Conservation (phyloP, 2,888 invertebrate species). For the Isotomurus palustris region DNA sequence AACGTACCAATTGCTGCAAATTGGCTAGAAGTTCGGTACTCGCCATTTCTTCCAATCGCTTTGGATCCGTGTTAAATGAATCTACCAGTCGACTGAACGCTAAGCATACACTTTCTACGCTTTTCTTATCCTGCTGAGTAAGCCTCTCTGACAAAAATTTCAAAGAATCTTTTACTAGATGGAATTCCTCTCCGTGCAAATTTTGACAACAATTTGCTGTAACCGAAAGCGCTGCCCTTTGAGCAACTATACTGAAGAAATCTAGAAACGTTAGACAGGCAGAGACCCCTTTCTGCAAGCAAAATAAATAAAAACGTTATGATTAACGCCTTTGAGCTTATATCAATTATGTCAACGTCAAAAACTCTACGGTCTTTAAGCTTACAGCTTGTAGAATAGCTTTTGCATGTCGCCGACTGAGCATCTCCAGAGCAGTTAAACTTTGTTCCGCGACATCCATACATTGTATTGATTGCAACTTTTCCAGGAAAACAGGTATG, state of each 20-base stretch:
- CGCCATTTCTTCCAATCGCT: conserved; percentile 87
- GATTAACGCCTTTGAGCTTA: too few species aligned
- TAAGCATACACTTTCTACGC: conserved; percentile 93
- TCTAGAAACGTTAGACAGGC: conserved; percentile 95
- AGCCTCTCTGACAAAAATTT: conserved; percentile 70
- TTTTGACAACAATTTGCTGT: conserved; percentile 98
- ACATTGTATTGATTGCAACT: conserved; percentile 94
- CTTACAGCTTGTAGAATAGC: conserved; percentile 85
- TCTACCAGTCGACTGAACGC: conserved; percentile 95
- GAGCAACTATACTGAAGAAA: conserved; percentile 97
- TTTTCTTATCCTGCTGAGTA: conserved; percentile 80
- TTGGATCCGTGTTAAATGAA: conserved; percentile 88
- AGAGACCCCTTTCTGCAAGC: conserved; percentile 77
- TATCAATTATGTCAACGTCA: too few species aligned
- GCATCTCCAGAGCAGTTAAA: conserved; percentile 92
- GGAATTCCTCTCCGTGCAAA: conserved; percentile 88
- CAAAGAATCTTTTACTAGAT: conserved; percentile 82
- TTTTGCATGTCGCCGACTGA: conserved; percentile 93
- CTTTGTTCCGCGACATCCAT: conserved; percentile 99
- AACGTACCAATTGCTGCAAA: conserved; percentile 77
- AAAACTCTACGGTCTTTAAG: conserved; percentile 31
- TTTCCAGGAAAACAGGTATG: conserved; percentile 94
- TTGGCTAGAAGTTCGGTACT: conserved; percentile 85
- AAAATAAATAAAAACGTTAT: conserved; percentile 15
- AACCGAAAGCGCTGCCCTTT: conserved; percentile 90